Evolutionary conservation across 2,888 invertebrate species (phyloP).

Genomic region (Calliopum simillimum): DNA sequence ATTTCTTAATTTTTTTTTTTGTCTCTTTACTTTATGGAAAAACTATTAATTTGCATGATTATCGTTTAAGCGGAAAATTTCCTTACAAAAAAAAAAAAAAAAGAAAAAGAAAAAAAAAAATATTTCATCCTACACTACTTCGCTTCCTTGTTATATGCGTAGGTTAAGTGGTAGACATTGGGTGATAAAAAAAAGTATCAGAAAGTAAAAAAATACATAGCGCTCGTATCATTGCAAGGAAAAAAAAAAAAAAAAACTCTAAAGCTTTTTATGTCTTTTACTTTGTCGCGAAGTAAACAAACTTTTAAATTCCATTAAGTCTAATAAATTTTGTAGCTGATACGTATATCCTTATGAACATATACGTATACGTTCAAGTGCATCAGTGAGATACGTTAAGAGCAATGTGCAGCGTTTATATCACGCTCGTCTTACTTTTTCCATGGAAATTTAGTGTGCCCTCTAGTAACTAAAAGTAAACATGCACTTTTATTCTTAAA

Average conservation of each 20-base stretch:
- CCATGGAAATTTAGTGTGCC: too few species aligned
- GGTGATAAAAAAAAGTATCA: not conserved
- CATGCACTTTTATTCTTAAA: too few species aligned
- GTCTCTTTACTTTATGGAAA: conserved; percentile 25
- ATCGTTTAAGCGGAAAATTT: conserved; percentile 57
- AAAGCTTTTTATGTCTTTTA: conserved; percentile 28
- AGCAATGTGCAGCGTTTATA: too few species aligned
- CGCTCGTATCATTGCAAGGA: not conserved
- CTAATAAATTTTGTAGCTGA: conserved; percentile 63
- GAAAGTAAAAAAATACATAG: conserved; percentile 1
- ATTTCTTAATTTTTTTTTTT: not conserved
- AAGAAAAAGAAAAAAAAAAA: not conserved
- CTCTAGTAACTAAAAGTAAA: too few species aligned
- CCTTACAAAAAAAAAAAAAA: conserved; percentile 6
- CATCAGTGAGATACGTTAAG: too few species aligned
- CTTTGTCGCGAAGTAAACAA: conserved; percentile 53
- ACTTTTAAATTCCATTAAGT: conserved; percentile 64
- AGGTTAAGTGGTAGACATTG: conserved; percentile 12
- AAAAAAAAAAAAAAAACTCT: conserved; percentile 6
- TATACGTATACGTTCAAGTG: too few species aligned
- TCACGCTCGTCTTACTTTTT: too few species aligned
- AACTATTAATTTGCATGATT: conserved; percentile 63
- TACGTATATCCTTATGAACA: too few species aligned
- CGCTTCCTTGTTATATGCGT: not conserved
- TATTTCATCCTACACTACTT: not conserved